These are phyloP conservation scores for Lophotriccus pileatus DNA, from an alignment of 2,797 vertebrate genomes.

Conservation along the genomic window DNA sequence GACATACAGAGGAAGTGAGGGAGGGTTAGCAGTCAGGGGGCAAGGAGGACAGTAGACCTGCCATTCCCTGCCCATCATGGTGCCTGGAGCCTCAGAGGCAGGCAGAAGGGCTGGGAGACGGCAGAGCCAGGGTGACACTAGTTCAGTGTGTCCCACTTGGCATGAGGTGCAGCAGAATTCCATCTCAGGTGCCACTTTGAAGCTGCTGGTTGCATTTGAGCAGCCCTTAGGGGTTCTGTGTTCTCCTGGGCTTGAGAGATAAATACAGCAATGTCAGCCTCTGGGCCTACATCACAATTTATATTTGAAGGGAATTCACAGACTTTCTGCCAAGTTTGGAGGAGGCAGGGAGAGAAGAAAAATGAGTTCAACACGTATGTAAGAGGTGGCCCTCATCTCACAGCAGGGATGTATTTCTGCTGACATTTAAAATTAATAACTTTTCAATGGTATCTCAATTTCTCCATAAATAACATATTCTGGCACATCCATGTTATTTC, in stretches of 20 bases:
- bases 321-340: neutral
- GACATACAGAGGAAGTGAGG: fast-evolving
- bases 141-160: neutral
- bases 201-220: neutral
- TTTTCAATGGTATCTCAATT: neutral
- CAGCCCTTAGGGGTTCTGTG: fast-evolving
- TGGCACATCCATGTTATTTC: neutral
- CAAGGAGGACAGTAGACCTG: neutral
- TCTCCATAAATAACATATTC: neutral
- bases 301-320: neutral
- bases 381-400: neutral
- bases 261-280: neutral
- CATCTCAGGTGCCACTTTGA: neutral
- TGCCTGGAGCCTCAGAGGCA: neutral
- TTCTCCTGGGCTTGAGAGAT: neutral
- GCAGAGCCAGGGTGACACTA: neutral
- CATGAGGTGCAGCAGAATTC: neutral
- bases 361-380: fast-evolving
- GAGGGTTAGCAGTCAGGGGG: neutral
- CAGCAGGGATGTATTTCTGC: neutral
- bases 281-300: neutral
- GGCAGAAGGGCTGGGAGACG: neutral
- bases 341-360: neutral
- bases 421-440: neutral
- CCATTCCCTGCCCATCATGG: neutral